Conservation (phyloP, 2,888 invertebrate genomes). For the Cryptus armator region DNA sequence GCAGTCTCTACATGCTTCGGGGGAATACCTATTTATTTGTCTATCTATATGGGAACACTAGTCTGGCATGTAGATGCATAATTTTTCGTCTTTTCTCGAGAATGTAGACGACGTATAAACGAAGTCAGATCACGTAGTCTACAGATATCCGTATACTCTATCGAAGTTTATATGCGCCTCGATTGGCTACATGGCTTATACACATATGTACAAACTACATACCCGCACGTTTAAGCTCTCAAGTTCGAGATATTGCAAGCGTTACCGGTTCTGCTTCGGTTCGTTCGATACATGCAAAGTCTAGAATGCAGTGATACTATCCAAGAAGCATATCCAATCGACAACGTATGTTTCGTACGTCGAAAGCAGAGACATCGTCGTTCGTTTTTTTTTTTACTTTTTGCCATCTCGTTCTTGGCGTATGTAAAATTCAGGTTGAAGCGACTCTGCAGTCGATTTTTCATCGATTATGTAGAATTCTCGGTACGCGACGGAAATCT, state of each 20-base stretch:
- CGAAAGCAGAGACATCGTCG: slow-evolving; percentile 1
- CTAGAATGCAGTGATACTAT: not conserved
- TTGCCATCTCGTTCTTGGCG: not conserved
- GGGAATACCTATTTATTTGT: not conserved
- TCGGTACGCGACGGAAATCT: not conserved
- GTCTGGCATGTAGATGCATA: not conserved
- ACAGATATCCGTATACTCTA: not conserved
- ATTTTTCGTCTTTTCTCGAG: not conserved
- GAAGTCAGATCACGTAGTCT: not conserved
- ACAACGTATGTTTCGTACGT: slow-evolving; percentile 7
- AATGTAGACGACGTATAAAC: not conserved
- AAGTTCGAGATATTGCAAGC: not conserved
- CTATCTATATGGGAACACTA: not conserved
- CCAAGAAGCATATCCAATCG: not conserved
- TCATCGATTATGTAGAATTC: not conserved
- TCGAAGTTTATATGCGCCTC: not conserved
- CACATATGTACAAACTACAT: not conserved
- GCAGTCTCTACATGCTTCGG: too few relatives aligned
- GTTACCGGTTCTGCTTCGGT: not conserved
- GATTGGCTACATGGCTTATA: not conserved
- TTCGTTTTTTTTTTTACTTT: not conserved
- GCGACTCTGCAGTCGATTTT: not conserved
- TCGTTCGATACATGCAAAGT: not conserved
- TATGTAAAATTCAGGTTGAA: not conserved
- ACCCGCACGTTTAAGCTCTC: not conserved